A percentile compares a stretch with the other conserved stretches of the same genome.
Evolutionary conservation across 1,140 invertebrate species (phyloP).

Genomic region (Streblospio benedicti): DNA sequence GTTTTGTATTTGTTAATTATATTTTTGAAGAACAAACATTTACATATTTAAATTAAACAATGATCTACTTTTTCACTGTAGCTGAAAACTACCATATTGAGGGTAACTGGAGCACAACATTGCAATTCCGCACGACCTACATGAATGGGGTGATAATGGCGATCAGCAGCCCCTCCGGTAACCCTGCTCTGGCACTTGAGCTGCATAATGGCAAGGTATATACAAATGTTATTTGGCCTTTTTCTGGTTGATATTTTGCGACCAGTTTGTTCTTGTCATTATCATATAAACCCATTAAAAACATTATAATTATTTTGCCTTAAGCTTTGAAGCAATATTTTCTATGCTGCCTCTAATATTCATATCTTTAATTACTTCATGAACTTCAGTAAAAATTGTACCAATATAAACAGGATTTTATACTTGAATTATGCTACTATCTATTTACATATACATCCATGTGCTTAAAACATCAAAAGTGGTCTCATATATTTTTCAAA

Average conservation of each 20-base stretch:
- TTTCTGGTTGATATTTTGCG: neutral
- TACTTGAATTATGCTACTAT: neutral
- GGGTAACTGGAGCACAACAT: slow-evolving; percentile 59
- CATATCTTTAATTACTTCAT: slow-evolving; percentile 1
- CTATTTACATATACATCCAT: slow-evolving; percentile 7
- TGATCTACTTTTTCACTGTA: slow-evolving; percentile 40
- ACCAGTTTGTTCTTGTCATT: neutral
- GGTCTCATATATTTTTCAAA: too few species aligned
- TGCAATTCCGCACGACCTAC: slow-evolving; percentile 77
- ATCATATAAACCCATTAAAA: too few species aligned
- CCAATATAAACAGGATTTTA: neutral
- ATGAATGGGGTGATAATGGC: slow-evolving; percentile 69
- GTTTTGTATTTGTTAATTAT: neutral
- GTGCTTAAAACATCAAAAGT: too few species aligned
- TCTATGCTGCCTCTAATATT: neutral
- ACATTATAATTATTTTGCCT: too few species aligned
- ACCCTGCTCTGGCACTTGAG: slow-evolving; percentile 66
- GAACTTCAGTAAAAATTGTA: neutral
- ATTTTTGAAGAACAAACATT: neutral
- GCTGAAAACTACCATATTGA: slow-evolving; percentile 63
- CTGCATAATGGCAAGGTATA: slow-evolving; percentile 64
- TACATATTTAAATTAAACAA: neutral
- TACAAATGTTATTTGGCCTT: slow-evolving; percentile 4
- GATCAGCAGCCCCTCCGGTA: slow-evolving; percentile 55
- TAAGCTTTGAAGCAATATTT: too few species aligned